Evolutionary conservation across 2,113 vertebrate genomes (phyloP), one percentile per base, ranked within the genome.

Genomic region (Oxyura jamaicensis): DNA sequence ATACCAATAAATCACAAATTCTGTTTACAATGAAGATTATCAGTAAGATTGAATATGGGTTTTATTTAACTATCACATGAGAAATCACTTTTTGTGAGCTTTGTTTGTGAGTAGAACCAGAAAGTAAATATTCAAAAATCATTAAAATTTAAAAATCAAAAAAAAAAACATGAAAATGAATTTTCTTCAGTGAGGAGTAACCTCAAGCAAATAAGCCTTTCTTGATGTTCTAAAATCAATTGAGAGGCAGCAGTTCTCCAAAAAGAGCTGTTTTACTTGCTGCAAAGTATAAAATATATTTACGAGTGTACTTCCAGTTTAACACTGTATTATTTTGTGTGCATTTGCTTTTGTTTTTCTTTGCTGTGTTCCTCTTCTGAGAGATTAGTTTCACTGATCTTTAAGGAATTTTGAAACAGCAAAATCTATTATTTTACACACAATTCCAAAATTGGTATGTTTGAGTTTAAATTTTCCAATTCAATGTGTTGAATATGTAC

Each of bases 121-220:
- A 96, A 97, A 97, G 86, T 79, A 36, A 93, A 91, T 92, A 87
- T 58, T 95, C 84, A 96, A 95, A 96, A 97, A 97, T 95, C n/a
- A n/a, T n/a, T n/a, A n/a, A n/a, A n/a, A 87, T 58, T 95, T 83
- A 96, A 95, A 96, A 97, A 97, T 95, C 88, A 87, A 69, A 77
- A 86, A 94, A 80, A 93, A 55, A 86, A 93, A 96, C 93, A 25
- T 95, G 60, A 97, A 96, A 97, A 95, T 80, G 73, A 28, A 86
- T 95, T 97, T 58, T 94, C 52, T 90, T 91, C 88, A 92, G 42
- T 79, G 73, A 96, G 83, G 72, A 63, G 53, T 96, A 97, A 92
- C 71, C 55, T 72, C 74, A 44, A 91, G 60, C 50, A 94, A 94
- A 89, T 52, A 92, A 96, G 62, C 55, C 69, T 42, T 96, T 83